A percentile compares a stretch with the other conserved stretches of the same genome.
Conservation (phyloP, 2,888 invertebrate genomes). For the Drosophila kanekoi region DNA sequence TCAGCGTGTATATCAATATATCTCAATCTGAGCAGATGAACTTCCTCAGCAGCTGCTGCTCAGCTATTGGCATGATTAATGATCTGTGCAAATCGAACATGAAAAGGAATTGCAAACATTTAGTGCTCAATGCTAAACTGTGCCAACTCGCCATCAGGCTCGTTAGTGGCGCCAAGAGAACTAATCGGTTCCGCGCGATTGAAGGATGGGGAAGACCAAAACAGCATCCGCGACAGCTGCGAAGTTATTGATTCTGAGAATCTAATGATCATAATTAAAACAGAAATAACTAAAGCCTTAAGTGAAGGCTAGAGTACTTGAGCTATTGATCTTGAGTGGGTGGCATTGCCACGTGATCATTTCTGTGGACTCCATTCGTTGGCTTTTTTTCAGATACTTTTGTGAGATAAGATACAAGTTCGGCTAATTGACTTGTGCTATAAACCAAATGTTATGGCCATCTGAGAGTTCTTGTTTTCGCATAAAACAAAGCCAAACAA, state of each 20-base stretch:
- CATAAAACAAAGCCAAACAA: slow-evolving; percentile 34
- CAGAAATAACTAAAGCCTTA: no score
- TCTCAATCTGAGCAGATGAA: slow-evolving; percentile 27
- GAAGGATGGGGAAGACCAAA: slow-evolving; percentile 54
- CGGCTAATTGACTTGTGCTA: slow-evolving; percentile 56
- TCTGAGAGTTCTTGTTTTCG: slow-evolving; percentile 52
- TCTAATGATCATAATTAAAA: slow-evolving; percentile 35
- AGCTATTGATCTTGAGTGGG: slow-evolving; percentile 18
- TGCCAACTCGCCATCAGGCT: slow-evolving; percentile 54
- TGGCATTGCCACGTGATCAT: slow-evolving; percentile 23
- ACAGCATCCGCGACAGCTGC: background rate
- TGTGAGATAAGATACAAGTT: slow-evolving; percentile 43
- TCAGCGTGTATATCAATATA: slow-evolving; percentile 9
- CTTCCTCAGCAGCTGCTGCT: slow-evolving; percentile 3
- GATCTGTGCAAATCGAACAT: slow-evolving; percentile 32
- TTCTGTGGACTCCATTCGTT: background rate
- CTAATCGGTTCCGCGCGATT: slow-evolving; percentile 64
- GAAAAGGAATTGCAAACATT: slow-evolving; percentile 50
- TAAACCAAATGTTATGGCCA: slow-evolving; percentile 44
- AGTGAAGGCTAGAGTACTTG: slow-evolving; percentile 32
- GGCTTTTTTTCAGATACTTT: background rate
- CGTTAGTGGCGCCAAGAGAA: slow-evolving; percentile 60
- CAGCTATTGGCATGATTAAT: slow-evolving; percentile 50
- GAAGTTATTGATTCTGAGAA: slow-evolving; percentile 43
- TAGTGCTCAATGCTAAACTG: slow-evolving; percentile 49